Conservation (phyloP, 2,888 invertebrate species). For the Drosophila buzzatii region DNA sequence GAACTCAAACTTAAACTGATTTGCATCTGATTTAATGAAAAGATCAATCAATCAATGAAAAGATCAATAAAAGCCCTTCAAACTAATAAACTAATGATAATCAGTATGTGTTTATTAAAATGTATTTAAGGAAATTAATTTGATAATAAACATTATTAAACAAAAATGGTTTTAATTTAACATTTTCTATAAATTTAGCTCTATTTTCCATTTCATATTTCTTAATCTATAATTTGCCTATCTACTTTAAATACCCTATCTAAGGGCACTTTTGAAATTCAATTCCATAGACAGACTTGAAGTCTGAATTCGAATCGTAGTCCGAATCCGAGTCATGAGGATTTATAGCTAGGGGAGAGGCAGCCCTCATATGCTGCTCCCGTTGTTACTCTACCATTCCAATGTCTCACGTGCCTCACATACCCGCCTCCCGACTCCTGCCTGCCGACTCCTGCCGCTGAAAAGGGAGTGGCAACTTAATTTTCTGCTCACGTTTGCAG, state of each 20-base stretch:
- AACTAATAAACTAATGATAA: not conserved
- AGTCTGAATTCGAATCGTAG: slow-evolving; percentile 9
- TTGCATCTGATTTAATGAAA: not conserved
- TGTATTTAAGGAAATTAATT: too few relatives aligned
- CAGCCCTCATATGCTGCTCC: slow-evolving; percentile 35
- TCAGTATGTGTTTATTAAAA: too few relatives aligned
- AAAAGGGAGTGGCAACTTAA: slow-evolving; percentile 61
- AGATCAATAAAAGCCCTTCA: not conserved
- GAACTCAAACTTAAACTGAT: too few relatives aligned
- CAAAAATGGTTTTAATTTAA: too few relatives aligned
- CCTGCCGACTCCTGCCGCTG: not conserved
- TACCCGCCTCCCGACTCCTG: not conserved
- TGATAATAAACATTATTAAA: too few relatives aligned
- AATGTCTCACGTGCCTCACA: not conserved
- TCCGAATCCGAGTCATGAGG: slow-evolving; percentile 5
- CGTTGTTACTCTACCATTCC: slow-evolving; percentile 2
- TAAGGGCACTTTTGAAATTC: slow-evolving; percentile 64
- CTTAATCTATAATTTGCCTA: slow-evolving; percentile 14
- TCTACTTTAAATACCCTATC: slow-evolving; percentile 4
- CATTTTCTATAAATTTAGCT: too few relatives aligned
- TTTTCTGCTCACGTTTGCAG: slow-evolving; percentile 83
- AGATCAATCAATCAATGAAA: not conserved
- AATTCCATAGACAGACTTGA: slow-evolving; percentile 1
- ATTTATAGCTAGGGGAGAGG: slow-evolving; percentile 21
- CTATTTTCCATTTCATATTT: too few relatives aligned